These are phyloP conservation scores for Heliconius congener DNA, from an alignment of 1,140 invertebrate genomes.

Conservation along the genomic window DNA sequence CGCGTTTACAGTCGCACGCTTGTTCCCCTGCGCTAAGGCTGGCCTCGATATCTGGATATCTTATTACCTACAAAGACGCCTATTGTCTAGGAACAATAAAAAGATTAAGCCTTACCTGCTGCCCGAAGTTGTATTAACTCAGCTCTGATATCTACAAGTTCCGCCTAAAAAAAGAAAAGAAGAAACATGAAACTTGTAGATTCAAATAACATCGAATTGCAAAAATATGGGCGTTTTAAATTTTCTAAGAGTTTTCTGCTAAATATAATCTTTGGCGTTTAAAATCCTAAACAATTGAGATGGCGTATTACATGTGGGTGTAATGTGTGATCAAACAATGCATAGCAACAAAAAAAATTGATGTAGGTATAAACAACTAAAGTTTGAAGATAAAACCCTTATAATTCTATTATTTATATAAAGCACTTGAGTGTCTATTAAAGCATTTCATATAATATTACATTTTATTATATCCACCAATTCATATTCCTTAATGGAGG, in stretches of 20 bases:
- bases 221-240: constrained; percentile 28
- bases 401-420: background rate
- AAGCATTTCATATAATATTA: constrained; percentile 17
- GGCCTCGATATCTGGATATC: background rate
- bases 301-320: constrained; percentile 40
- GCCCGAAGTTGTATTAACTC: constrained; percentile 86
- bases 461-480: constrained; percentile 47
- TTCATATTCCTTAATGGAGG: constrained; percentile 40
- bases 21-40: too few species aligned
- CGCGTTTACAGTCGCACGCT: too few species aligned
- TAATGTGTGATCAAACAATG: background rate
- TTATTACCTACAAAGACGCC: background rate
- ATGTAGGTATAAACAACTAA: background rate
- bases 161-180: constrained; percentile 84
- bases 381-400: background rate
- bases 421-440: background rate
- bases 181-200: constrained; percentile 47
- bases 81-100: background rate
- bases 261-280: constrained; percentile 59
- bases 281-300: constrained; percentile 62
- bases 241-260: constrained; percentile 44
- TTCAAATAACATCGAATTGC: constrained; percentile 9
- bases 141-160: constrained; percentile 87
- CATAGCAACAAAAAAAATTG: background rate
- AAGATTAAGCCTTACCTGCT: constrained; percentile 54